Evolutionary conservation across 1,140 invertebrate genomes (phyloP).

Genomic region (Tetraneura akinire): DNA sequence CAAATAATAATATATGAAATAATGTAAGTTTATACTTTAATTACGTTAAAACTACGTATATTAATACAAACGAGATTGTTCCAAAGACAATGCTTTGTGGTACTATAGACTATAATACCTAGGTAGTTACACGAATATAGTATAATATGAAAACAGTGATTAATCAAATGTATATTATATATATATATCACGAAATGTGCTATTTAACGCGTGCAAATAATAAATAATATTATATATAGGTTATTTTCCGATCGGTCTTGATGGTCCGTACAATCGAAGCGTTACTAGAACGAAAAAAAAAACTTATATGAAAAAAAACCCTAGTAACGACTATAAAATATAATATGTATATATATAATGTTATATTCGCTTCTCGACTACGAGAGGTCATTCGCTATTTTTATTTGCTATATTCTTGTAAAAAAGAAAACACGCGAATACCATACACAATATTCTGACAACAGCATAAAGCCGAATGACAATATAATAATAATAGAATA

Average conservation of each 20-base stretch:
- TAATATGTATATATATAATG: not conserved
- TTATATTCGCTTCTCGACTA: not conserved
- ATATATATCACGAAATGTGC: too few relatives aligned
- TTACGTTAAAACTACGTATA: too few relatives aligned
- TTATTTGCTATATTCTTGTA: not conserved
- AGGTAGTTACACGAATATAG: too few relatives aligned
- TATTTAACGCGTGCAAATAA: not conserved
- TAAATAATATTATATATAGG: not conserved
- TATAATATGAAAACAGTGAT: too few relatives aligned
- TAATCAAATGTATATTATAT: too few relatives aligned
- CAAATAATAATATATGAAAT: too few relatives aligned
- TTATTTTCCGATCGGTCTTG: conserved; percentile 10
- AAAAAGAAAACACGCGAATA: not conserved
- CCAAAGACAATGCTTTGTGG: too few relatives aligned
- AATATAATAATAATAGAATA: too few relatives aligned
- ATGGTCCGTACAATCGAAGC: conserved; percentile 1
- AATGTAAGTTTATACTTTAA: too few relatives aligned
- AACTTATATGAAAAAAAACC: not conserved
- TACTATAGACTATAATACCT: too few relatives aligned
- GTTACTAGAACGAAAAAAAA: not conserved
- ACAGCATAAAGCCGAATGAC: conserved; percentile 16
- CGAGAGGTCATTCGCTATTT: not conserved
- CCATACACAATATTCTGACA: conserved; percentile 22
- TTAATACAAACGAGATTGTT: too few relatives aligned
- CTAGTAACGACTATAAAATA: not conserved